Conservation (phyloP, 2,113 vertebrate species). For the Uria lomvia region DNA sequence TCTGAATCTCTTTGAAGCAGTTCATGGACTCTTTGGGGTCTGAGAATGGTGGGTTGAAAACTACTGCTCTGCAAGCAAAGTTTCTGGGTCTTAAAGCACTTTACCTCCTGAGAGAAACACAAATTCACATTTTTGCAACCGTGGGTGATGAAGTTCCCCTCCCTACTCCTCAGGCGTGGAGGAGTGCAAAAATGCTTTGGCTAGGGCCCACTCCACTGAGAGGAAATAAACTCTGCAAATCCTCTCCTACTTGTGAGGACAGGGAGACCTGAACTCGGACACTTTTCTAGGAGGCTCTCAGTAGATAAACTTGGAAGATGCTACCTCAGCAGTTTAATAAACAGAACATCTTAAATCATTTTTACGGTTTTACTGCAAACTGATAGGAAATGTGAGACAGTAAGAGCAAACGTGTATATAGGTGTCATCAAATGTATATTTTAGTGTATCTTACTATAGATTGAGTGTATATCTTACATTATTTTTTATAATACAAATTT, state of each 20-base stretch:
- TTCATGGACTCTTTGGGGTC: neutral
- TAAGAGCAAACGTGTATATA: neutral
- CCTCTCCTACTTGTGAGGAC: neutral
- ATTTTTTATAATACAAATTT: neutral
- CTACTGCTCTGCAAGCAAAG: neutral
- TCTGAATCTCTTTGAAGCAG: neutral
- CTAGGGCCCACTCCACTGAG: neutral
- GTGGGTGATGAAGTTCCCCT: neutral
- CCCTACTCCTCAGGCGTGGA: neutral
- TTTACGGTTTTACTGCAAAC: neutral
- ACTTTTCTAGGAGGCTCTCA: neutral
- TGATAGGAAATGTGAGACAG: neutral
- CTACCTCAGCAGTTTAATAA: neutral
- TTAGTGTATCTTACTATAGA: neutral
- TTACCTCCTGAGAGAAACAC: neutral
- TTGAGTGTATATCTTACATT: neutral
- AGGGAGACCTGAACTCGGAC: neutral
- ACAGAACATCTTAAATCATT: neutral
- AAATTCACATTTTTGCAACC: neutral
- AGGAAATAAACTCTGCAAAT: neutral
- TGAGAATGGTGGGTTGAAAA: neutral
- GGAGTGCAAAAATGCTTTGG: neutral
- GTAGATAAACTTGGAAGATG: neutral
- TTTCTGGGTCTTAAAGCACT: neutral
- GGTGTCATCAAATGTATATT: neutral